Percentiles rank a stretch among this genome's conserved stretches.
Conservation (phyloP, 2,113 vertebrate species). For the Aplodontia rufa region DNA sequence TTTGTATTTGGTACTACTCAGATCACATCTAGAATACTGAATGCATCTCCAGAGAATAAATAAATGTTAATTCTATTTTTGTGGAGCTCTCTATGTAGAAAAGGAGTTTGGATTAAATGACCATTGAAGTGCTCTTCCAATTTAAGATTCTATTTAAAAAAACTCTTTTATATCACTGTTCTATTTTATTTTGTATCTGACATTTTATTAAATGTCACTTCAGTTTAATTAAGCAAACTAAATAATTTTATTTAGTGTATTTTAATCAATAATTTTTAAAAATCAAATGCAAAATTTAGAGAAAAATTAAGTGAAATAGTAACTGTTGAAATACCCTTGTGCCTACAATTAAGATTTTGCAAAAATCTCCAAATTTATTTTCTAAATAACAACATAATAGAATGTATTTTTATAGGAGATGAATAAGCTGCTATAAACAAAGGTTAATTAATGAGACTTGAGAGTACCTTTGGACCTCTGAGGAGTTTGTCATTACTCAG, state of each 20-base stretch:
- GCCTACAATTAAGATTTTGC: background rate
- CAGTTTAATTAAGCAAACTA: constrained; percentile 27
- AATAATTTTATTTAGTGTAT: background rate
- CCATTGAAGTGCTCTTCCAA: background rate
- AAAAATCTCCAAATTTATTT: constrained; percentile 6
- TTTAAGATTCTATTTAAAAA: background rate
- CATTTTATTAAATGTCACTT: constrained; percentile 18
- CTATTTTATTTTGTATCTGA: background rate
- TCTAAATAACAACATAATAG: background rate
- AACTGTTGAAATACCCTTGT: background rate
- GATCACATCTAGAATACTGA: background rate
- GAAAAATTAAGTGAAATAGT: background rate
- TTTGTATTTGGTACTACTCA: background rate
- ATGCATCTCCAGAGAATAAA: background rate
- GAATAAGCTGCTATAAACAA: background rate
- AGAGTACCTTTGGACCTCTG: background rate
- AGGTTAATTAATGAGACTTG: background rate
- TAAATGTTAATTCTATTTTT: background rate
- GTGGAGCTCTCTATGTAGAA: background rate
- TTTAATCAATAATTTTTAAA: background rate
- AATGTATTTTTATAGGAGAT: background rate
- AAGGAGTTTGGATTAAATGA: background rate
- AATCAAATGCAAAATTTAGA: background rate
- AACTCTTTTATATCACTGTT: background rate
- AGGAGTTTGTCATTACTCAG: background rate